A percentile compares a stretch with the other conserved stretches of the same genome.
phyloP scores from a whole-genome alignment of 2,888 invertebrate genomes.

The Patella caerulea region DNA sequence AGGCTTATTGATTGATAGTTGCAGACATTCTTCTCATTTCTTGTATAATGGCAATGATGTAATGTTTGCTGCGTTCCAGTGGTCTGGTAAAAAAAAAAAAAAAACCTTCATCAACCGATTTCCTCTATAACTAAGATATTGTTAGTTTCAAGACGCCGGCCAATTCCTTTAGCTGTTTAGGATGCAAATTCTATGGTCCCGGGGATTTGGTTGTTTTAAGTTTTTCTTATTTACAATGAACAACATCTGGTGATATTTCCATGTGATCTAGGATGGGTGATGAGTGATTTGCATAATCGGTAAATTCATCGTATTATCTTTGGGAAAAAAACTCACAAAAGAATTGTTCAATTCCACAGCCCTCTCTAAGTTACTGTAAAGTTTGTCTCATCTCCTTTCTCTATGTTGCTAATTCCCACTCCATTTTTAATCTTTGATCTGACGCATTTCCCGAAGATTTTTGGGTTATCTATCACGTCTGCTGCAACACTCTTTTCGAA shows the following conservation, averaged over 20 bases:
- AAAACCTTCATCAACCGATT: constrained; percentile 2
- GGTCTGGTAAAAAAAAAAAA: constrained; percentile 15
- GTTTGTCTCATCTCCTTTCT: neutral
- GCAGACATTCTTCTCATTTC: neutral
- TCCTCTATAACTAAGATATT: neutral
- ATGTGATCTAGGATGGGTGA: neutral
- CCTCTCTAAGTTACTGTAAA: neutral
- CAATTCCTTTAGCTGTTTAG: constrained; percentile 4
- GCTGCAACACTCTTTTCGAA: too few species aligned
- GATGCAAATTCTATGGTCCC: neutral
- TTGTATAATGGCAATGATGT: constrained; percentile 15
- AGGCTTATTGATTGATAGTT: constrained; percentile 25
- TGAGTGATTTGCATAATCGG: neutral
- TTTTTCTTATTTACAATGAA: neutral
- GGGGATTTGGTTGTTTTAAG: neutral
- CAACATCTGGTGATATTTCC: neutral
- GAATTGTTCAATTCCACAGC: constrained; percentile 13
- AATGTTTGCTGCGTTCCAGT: constrained; percentile 8
- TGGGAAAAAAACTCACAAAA: constrained; percentile 14
- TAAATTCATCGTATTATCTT: neutral
- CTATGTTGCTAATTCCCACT: neutral
- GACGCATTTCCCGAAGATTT: neutral
- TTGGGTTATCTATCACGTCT: too few species aligned
- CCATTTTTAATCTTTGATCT: neutral
- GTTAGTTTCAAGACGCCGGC: constrained; percentile 8